phyloP scores from a whole-genome alignment of 2,888 invertebrate genomes.

The Eupeodes luniger region DNA sequence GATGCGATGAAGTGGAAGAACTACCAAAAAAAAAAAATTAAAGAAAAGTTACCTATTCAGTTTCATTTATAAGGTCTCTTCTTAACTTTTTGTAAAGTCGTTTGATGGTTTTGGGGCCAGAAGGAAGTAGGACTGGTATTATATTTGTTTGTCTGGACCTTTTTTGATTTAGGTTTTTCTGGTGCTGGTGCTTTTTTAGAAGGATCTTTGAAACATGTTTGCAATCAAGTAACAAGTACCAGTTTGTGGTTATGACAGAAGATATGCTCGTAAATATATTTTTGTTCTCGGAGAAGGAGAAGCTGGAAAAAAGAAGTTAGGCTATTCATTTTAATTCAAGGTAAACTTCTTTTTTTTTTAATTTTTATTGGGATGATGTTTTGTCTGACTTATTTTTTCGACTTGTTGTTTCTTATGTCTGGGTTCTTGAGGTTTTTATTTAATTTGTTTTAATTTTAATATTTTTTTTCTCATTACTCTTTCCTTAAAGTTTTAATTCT shows the following conservation, averaged over 20 bases:
- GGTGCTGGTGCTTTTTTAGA: slow-evolving; percentile 7
- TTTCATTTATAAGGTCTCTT: slow-evolving; percentile 6
- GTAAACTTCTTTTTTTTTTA: slow-evolving; percentile 63
- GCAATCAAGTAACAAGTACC: slow-evolving; percentile 65
- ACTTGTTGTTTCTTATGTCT: slow-evolving; percentile 25
- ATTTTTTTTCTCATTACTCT: slow-evolving; percentile 1
- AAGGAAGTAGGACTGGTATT: not conserved
- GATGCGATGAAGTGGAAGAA: slow-evolving; percentile 70
- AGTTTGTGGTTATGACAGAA: slow-evolving; percentile 59
- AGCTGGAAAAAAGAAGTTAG: slow-evolving; percentile 33
- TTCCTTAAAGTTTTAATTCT: slow-evolving; percentile 24
- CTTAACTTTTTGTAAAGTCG: slow-evolving; percentile 6
- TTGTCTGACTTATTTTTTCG: not conserved
- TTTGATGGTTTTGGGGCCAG: not conserved
- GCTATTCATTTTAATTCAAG: slow-evolving; percentile 64
- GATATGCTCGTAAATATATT: not conserved
- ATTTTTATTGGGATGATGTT: slow-evolving; percentile 10
- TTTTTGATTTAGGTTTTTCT: slow-evolving; percentile 8
- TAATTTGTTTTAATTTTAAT: not conserved
- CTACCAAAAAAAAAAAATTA: not conserved
- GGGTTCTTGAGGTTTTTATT: not conserved
- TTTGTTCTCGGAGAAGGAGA: not conserved
- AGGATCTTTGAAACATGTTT: slow-evolving; percentile 70
- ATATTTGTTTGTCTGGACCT: slow-evolving; percentile 32
- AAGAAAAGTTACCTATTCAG: slow-evolving; percentile 46